phyloP scores from a whole-genome alignment of 2,888 invertebrate genomes.

The Cephus nigrinus region DNA sequence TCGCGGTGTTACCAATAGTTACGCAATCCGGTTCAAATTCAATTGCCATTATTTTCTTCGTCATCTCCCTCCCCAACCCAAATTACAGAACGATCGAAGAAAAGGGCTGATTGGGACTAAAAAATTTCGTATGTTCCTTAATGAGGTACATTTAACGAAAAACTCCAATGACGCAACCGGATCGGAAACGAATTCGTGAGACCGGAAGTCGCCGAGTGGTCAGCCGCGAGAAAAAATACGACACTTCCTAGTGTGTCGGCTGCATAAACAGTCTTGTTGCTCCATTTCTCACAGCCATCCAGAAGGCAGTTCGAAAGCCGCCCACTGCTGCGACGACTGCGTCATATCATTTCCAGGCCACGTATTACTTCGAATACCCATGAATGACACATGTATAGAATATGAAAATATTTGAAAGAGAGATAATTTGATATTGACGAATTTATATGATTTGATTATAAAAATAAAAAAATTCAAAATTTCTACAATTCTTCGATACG shows the following conservation, averaged over 20 bases:
- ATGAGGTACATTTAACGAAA: neutral
- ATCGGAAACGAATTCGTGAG: neutral
- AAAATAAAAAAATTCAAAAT: neutral
- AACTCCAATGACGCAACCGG: neutral
- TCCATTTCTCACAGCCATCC: neutral
- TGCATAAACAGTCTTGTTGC: neutral
- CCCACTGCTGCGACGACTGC: neutral
- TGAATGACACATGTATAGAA: neutral
- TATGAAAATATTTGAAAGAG: neutral
- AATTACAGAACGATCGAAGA: neutral
- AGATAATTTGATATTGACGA: neutral
- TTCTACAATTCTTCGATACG: too few relatives aligned
- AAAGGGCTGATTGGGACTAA: neutral
- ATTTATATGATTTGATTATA: neutral
- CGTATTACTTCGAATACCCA: neutral
- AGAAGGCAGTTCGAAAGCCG: neutral
- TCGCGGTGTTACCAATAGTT: neutral
- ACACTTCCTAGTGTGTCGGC: neutral
- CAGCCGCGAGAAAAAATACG: neutral
- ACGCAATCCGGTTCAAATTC: neutral
- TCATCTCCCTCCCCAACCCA: neutral
- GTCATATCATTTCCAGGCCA: neutral
- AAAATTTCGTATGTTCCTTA: neutral
- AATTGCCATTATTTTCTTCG: neutral
- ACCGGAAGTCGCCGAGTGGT: neutral